These are phyloP conservation scores for Coptodon rendalli DNA, from an alignment of 2,113 vertebrate genomes.

Conservation along the genomic window DNA sequence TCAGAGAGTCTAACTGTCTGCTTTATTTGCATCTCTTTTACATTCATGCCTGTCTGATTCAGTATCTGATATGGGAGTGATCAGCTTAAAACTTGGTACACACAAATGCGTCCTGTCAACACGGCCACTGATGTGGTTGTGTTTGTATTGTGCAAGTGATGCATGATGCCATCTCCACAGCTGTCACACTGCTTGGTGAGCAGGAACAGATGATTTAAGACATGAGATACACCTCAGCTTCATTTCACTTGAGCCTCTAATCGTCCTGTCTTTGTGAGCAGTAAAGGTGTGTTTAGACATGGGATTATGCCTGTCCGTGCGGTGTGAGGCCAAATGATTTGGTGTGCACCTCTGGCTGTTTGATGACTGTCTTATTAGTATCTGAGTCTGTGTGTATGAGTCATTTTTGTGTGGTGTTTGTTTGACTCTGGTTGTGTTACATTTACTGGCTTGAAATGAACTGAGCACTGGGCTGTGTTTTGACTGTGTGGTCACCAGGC, in stretches of 20 bases:
- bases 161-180: not conserved
- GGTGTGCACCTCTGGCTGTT: not conserved
- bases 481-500: not conserved
- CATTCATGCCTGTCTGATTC: slow-evolving; percentile 19
- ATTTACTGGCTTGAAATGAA: slow-evolving; percentile 29
- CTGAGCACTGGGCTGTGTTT: not conserved
- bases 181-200: not conserved
- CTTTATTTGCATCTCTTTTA: slow-evolving; percentile 8
- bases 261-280: slow-evolving; percentile 36
- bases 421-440: slow-evolving; percentile 33
- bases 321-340: not conserved
- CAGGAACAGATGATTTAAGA: slow-evolving; percentile 29
- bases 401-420: not conserved
- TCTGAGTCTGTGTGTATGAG: not conserved
- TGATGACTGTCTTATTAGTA: not conserved
- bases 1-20: not conserved
- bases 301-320: not conserved
- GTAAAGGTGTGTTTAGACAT: not conserved
- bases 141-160: not conserved
- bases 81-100: slow-evolving; percentile 1
- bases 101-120: not conserved
- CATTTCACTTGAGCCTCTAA: slow-evolving; percentile 25
- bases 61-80: not conserved
- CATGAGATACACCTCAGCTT: slow-evolving; percentile 33
- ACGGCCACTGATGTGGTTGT: not conserved